phyloP scores from a whole-genome alignment of 2,113 vertebrate genomes.

The Phasianus colchicus region DNA sequence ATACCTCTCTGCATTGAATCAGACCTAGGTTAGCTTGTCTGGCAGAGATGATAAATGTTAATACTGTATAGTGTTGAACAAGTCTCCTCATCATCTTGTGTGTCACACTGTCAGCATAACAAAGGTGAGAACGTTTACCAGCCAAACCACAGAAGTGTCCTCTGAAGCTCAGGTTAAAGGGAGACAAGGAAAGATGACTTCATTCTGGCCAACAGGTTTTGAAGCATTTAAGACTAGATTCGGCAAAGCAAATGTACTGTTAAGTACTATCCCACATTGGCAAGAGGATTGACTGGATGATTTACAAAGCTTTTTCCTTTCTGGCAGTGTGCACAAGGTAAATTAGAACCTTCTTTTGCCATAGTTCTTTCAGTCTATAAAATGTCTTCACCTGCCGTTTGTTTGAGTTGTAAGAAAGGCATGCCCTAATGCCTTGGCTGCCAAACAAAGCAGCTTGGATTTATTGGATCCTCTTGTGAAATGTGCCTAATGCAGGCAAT shows the following conservation, averaged over 20 bases:
- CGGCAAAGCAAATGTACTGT: conserved; percentile 8
- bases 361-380: conserved; percentile 48
- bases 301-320: conserved; percentile 58
- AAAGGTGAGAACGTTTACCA: not conserved
- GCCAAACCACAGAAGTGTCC: not conserved
- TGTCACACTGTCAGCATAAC: not conserved
- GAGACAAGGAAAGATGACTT: not conserved
- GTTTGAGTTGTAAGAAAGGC: conserved; percentile 39
- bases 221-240: conserved; percentile 20
- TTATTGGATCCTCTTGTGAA: conserved; percentile 48
- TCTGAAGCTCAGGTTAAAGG: not conserved
- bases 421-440: conserved; percentile 47
- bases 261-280: conserved; percentile 35
- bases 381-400: conserved; percentile 59
- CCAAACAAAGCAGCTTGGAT: conserved; percentile 44
- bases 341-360: conserved; percentile 42
- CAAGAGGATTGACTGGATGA: conserved; percentile 44
- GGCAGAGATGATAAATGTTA: not conserved
- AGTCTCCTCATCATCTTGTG: not conserved
- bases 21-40: not conserved
- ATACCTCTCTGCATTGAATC: not conserved
- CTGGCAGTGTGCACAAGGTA: conserved; percentile 24
- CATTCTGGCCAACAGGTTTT: not conserved
- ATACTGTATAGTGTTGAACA: not conserved
- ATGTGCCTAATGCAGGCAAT: conserved; percentile 47